phyloP scores from a whole-genome alignment of 2,113 vertebrate species.

The Mesembrinibis cayennensis region DNA sequence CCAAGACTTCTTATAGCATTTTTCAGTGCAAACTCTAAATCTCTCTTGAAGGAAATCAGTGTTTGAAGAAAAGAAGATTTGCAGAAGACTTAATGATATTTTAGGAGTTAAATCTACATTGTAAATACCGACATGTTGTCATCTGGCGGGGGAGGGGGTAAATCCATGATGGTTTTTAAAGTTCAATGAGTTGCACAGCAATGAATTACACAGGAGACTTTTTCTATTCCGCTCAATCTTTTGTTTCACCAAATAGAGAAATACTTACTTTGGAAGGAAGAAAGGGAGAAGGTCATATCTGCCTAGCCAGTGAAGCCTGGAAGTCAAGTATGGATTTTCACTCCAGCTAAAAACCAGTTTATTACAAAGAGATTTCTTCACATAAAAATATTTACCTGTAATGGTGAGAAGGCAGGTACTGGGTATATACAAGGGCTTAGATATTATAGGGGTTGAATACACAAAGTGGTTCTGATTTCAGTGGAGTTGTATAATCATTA shows the following conservation, averaged over 20 bases:
- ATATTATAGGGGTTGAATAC: not conserved
- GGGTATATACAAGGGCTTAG: not conserved
- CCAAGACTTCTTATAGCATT: not conserved
- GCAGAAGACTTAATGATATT: not conserved
- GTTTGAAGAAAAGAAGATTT: conserved; percentile 21
- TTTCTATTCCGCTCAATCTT: not conserved
- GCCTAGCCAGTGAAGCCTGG: not conserved
- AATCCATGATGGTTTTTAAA: not conserved
- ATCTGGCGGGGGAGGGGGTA: not conserved
- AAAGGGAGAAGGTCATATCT: not conserved
- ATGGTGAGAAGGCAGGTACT: not conserved
- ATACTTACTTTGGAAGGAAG: not conserved
- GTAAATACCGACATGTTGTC: not conserved
- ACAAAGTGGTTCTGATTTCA: not conserved
- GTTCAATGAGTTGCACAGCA: not conserved
- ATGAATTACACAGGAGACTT: not conserved
- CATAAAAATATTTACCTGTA: not conserved
- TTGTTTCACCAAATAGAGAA: not conserved
- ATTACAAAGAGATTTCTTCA: not conserved
- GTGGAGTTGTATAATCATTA: not conserved
- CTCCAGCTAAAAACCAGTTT: not conserved
- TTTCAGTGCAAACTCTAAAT: not conserved
- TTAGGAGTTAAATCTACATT: not conserved
- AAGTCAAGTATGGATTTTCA: not conserved
- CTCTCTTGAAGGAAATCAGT: not conserved